A percentile compares a stretch with the other conserved stretches of the same genome.
Conservation (phyloP, 1,140 invertebrate genomes). For the Mizuhopecten yessoensis region DNA sequence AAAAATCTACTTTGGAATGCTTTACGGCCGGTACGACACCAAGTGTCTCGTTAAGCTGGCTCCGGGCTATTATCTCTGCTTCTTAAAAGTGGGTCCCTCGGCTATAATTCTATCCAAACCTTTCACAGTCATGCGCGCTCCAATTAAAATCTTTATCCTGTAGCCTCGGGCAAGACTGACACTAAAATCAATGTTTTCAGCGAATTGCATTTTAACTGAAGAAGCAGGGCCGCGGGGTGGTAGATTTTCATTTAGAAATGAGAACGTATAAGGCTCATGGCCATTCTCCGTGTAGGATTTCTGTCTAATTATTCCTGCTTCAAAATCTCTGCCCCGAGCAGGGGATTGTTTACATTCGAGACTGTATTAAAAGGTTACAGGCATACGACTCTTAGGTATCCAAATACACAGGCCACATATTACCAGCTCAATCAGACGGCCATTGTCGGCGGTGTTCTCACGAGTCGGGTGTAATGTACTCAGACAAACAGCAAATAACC, state of each 20-base stretch:
- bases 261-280: slow-evolving; percentile 51
- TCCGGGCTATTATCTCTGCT: slow-evolving; percentile 30
- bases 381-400: slow-evolving; percentile 22
- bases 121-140: slow-evolving; percentile 48
- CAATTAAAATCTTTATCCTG: slow-evolving; percentile 54
- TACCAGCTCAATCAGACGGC: not conserved
- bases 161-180: not conserved
- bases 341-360: slow-evolving; percentile 37
- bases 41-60: slow-evolving; percentile 25
- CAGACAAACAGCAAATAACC: not conserved
- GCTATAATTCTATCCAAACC: slow-evolving; percentile 45
- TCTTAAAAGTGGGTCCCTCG: slow-evolving; percentile 44
- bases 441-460: not conserved
- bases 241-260: slow-evolving; percentile 56
- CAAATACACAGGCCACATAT: slow-evolving; percentile 30
- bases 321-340: not conserved
- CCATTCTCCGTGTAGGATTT: slow-evolving; percentile 45
- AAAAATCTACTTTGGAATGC: not conserved
- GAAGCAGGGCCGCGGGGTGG: slow-evolving; percentile 42
- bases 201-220: slow-evolving; percentile 54
- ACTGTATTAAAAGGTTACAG: slow-evolving; percentile 39
- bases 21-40: slow-evolving; percentile 17
- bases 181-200: slow-evolving; percentile 56
- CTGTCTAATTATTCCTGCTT: slow-evolving; percentile 56
- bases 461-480: not conserved